Evolutionary conservation across 2,888 invertebrate genomes (phyloP).

Genomic region (Cynaeus angustus): DNA sequence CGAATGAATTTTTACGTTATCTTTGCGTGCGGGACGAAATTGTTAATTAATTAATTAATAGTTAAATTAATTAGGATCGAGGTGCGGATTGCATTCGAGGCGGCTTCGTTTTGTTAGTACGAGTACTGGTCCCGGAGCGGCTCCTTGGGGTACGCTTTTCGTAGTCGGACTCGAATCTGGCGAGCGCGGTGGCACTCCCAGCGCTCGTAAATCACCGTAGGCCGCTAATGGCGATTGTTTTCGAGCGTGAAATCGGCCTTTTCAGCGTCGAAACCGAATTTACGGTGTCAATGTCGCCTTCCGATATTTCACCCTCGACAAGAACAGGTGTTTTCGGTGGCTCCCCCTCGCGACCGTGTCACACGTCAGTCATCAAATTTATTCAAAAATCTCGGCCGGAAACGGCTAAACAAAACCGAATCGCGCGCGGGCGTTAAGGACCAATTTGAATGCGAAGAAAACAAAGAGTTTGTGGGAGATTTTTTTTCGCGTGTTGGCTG

Average conservation of each 20-base stretch:
- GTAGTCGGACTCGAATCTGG: not conserved
- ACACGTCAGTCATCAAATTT: conserved; percentile 35
- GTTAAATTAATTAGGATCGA: no score
- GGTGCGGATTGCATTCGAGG: no score
- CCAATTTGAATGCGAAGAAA: conserved; percentile 45
- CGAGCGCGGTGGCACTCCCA: conserved; percentile 1
- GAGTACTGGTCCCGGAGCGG: no score
- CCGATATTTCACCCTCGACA: conserved; percentile 29
- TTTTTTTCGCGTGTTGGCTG: conserved; percentile 27
- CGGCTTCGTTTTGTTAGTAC: no score
- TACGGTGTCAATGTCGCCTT: conserved; percentile 5
- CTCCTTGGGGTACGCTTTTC: no score
- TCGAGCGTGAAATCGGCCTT: not conserved
- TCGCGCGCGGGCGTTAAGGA: conserved; percentile 43
- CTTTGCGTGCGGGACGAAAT: no score
- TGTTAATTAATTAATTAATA: no score
- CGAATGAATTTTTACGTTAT: no score
- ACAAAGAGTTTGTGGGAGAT: conserved; percentile 26
- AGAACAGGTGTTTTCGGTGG: conserved; percentile 39
- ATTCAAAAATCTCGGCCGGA: conserved; percentile 36
- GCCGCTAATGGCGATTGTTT: not conserved
- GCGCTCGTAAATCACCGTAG: not conserved
- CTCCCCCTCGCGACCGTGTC: conserved; percentile 31
- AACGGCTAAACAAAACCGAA: conserved; percentile 27
- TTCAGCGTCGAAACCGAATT: not conserved